A percentile compares a stretch with the other conserved stretches of the same genome.
Conservation (phyloP, 2,888 invertebrate species). For the Netelia fuscicornis region DNA sequence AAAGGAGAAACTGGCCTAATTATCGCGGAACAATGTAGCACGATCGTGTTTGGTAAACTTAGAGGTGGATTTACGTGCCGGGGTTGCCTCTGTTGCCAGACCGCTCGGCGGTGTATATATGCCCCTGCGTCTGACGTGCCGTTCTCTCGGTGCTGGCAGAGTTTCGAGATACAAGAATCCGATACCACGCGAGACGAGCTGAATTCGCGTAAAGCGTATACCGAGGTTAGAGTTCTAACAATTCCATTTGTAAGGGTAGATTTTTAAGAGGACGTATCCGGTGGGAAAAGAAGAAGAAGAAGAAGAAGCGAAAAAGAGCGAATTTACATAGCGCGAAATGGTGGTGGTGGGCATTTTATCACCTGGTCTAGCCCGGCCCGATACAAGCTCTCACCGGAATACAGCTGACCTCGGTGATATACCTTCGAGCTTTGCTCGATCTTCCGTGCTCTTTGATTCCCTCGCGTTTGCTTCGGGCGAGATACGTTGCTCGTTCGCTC, state of each 20-base stretch:
- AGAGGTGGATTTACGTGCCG: slow-evolving; percentile 56
- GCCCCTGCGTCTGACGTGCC: slow-evolving; percentile 19
- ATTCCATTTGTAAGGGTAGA: too few relatives aligned
- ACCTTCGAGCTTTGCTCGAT: slow-evolving; percentile 21
- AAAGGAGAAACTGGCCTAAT: slow-evolving; percentile 59
- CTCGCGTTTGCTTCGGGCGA: not conserved
- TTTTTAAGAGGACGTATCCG: not conserved
- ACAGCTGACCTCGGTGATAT: not conserved
- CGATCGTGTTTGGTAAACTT: slow-evolving; percentile 60
- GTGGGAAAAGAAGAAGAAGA: not conserved
- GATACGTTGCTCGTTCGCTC: not conserved
- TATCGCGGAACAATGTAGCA: slow-evolving; percentile 59
- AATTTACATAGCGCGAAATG: not conserved
- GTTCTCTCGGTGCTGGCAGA: not conserved
- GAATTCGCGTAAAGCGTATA: too few relatives aligned
- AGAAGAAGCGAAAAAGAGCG: not conserved
- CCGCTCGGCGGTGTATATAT: not conserved
- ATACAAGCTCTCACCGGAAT: not conserved
- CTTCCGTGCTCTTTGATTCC: slow-evolving; percentile 44
- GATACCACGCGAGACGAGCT: too few relatives aligned
- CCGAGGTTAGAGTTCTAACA: too few relatives aligned
- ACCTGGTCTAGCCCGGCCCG: slow-evolving; percentile 9
- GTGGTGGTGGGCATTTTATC: slow-evolving; percentile 21
- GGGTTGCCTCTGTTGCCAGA: slow-evolving; percentile 7
- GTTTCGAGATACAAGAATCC: too few relatives aligned